Base-by-base conservation (phyloP, 2,888 invertebrate species). In the Lithophane semibrunnea region DNA sequence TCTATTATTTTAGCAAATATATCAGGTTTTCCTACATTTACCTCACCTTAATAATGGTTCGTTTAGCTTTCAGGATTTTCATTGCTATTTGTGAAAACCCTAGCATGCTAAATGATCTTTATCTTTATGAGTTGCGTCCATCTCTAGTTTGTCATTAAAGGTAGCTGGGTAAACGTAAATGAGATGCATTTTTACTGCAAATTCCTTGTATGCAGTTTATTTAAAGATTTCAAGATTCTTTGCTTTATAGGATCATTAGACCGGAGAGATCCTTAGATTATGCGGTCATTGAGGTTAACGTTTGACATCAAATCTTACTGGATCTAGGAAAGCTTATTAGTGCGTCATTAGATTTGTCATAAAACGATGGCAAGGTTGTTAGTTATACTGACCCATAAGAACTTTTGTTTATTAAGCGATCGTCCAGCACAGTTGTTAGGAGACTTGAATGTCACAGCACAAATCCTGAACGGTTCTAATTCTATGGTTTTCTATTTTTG, bases 51-150 rank as follows among this genome's bases (percentile, higher is more conserved):
- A 56, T 7, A 37, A 52, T 37, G 12, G 44, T 44, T 52, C 12
- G 49, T 64, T 65, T 58, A 24, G n/a, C 37, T 42, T 24, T 47
- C 10, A 21, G 21, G 24, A 74, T 52, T 37, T 58, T 44, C 18
- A 52, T 60, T 8, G 24, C 44, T 16, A 29, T 65, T 82, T 66
- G 65, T 47, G 37, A 75, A 82, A 75, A 66, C 60, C 65, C 60
- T 8, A 18, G n/a, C 16, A 37, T 44, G 13, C 9, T 29, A 10
- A 79, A 47, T 79, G 63, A 49, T 21, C 21, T 29, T n/a, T 21
- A 73, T 81, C 52, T 75, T 29, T 44, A 81, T 54, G 9, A 29
- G n/a, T 42, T n/a, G 21, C 58, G 18, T 66, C 75, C 18, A 60
- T 82, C 24, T 54, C 24, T 37, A 65, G 58, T 18, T 81, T 18